Conservation (phyloP, 1,140 invertebrate genomes). For the Dysdera silvatica region DNA sequence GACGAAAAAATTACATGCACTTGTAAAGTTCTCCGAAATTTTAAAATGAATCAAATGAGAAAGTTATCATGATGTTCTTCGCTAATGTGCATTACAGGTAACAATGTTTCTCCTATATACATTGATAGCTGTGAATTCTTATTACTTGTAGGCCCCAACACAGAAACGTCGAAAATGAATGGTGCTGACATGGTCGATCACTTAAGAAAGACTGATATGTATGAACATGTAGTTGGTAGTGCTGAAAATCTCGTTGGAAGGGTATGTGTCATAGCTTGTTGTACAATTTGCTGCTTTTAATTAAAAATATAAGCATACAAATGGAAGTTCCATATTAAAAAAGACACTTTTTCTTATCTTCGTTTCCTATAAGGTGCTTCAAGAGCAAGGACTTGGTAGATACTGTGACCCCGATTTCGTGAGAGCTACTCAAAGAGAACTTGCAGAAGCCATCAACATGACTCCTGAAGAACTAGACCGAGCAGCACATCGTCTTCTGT, state of each 20-base stretch:
- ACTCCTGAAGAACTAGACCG: conserved; percentile 89
- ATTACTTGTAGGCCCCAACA: conserved; percentile 4
- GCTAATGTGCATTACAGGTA: too few species aligned
- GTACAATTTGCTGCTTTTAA: not conserved
- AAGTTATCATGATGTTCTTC: too few species aligned
- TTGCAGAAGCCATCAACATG: conserved; percentile 92
- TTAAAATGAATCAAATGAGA: too few species aligned
- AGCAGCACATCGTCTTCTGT: conserved; percentile 62
- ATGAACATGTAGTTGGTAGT: conserved; percentile 75
- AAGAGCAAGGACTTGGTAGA: conserved; percentile 77
- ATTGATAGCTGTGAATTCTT: not conserved
- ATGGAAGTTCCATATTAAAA: too few species aligned
- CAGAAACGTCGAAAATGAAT: conserved; percentile 21
- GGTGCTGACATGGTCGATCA: conserved; percentile 12
- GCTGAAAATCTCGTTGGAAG: conserved; percentile 87
- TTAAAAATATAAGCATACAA: too few species aligned
- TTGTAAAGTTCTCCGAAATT: too few species aligned
- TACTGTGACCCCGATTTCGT: conserved; percentile 90
- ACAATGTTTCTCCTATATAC: not conserved
- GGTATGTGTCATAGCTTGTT: conserved; percentile 56
- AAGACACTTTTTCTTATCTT: not conserved
- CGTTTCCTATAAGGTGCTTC: conserved; percentile 49
- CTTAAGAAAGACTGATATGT: conserved; percentile 21
- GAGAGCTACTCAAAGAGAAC: conserved; percentile 78
- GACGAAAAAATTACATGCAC: too few species aligned